Conservation (phyloP, 2,797 vertebrate species). For the Cynopterus sphinx region DNA sequence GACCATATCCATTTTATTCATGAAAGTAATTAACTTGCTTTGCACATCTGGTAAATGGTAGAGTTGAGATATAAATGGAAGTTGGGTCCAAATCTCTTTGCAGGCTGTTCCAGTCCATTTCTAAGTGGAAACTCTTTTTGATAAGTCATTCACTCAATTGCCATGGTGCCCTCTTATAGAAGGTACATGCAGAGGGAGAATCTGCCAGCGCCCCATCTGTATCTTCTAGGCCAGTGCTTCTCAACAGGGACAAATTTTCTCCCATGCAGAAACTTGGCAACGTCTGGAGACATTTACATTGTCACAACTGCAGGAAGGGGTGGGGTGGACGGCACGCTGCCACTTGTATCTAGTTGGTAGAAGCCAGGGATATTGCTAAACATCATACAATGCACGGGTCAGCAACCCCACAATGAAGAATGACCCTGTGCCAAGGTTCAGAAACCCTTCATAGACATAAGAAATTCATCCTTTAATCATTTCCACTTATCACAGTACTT, state of each 20-base stretch:
- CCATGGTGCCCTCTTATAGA: background rate
- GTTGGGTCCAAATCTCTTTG: background rate
- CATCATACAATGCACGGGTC: background rate
- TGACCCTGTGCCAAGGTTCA: background rate
- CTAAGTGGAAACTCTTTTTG: background rate
- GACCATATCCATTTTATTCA: conserved; percentile 11
- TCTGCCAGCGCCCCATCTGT: background rate
- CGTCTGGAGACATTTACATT: background rate
- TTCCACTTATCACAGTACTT: background rate
- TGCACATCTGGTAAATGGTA: background rate
- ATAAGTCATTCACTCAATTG: background rate
- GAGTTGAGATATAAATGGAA: background rate
- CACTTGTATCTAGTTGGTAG: background rate
- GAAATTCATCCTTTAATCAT: background rate
- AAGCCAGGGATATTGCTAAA: background rate
- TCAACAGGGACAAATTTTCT: background rate
- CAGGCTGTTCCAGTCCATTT: background rate
- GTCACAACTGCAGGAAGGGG: background rate
- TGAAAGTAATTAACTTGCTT: background rate
- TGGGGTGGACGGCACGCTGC: background rate
- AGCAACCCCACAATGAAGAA: background rate
- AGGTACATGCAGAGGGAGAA: background rate
- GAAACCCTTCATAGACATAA: background rate
- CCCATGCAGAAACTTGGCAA: background rate
- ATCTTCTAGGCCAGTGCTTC: background rate